Base-by-base conservation (phyloP, 2,888 invertebrate species). In the Sphaerophoria taeniata region DNA sequence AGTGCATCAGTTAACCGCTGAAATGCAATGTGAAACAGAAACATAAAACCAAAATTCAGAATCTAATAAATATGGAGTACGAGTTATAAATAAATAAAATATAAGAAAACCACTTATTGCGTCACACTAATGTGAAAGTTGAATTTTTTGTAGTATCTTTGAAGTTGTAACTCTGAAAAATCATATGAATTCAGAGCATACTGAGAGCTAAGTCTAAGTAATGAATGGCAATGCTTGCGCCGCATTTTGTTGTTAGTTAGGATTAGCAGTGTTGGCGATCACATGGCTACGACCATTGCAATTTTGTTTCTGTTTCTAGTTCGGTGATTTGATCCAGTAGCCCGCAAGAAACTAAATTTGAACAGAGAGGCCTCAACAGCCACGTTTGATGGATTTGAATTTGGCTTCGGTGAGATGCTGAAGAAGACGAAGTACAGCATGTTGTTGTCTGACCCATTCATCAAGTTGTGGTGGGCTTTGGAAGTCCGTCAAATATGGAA, bases 61-160 rank as follows among this genome's bases (percentile, higher is more conserved):
- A 73, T 55, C 53, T 74, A 79, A 74, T 79, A 69, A 77, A 85
- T 81, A 76, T 80, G 77, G 76, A 81, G 81, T 76, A 85, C 81
- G 70, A 71, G 74, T 71, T 71, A 75, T 74, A 82, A 77, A 82
- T 82, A 82, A 81, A 78, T 78, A 80, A 84, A 79, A 78, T 47
- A 63, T 49, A 63, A 65, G 78, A 72, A 78, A 80, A 81, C 69
- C 65, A 69, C 81, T 78, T 77, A 78, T 86, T 86, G 61, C 86
- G 78, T 86, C 86, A 86, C 74, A 74, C 71, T 78, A 86, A 82
- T 86, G 86, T 86, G 86, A 86, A 86, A 86, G 86, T 86, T 86
- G 86, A 78, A 67, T 86, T 82, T 61, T 72, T 70, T 49, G 70
- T 79, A 24, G 63, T 65, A 55, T 69, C 51, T 61, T 69, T 82